Percentiles rank a stretch among this genome's conserved stretches.
Conservation (phyloP, 2,888 invertebrate genomes). For the Saturnia pavonia region DNA sequence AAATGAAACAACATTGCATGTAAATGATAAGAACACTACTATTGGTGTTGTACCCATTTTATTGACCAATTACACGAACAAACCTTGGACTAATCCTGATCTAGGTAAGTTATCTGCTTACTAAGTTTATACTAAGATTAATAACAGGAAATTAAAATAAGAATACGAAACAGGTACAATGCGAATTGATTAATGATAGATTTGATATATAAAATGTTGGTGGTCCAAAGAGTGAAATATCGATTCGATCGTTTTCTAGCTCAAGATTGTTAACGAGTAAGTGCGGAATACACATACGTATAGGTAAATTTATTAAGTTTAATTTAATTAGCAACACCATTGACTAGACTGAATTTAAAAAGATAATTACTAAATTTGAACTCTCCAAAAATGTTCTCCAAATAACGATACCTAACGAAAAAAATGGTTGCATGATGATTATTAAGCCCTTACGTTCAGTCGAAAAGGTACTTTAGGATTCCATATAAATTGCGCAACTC, state of each 20-base stretch:
- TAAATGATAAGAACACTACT: conserved; percentile 89
- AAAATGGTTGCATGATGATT: background rate
- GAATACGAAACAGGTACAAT: background rate
- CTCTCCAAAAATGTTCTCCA: background rate
- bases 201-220: background rate
- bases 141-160: background rate
- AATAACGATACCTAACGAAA: background rate
- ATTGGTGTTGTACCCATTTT: conserved; percentile 86
- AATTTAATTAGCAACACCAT: background rate
- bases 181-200: too few relatives aligned
- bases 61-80: conserved; percentile 89
- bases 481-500: background rate
- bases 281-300: background rate
- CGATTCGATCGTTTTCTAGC: background rate
- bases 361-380: background rate
- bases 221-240: background rate
- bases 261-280: too few relatives aligned
- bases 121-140: background rate
- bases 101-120: conserved; percentile 78
- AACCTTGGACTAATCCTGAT: conserved; percentile 93
- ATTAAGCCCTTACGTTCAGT: background rate
- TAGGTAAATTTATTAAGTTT: background rate
- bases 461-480: background rate
- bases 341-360: too few relatives aligned
- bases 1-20: conserved; percentile 89